Evolutionary conservation across 1,140 invertebrate species (phyloP).

Genomic region (Nylanderia fulva): DNA sequence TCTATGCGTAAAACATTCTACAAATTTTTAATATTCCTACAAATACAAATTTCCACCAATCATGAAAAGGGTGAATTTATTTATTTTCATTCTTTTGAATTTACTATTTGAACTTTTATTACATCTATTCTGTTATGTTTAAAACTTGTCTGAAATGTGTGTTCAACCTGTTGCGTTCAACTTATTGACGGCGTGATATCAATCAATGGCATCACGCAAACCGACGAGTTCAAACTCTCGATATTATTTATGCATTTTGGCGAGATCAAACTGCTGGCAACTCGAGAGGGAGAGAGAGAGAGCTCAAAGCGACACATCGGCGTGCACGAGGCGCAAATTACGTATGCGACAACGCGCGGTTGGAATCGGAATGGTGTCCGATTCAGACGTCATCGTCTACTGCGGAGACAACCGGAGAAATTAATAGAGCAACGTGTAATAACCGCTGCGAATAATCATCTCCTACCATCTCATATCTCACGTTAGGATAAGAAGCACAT

Average conservation of each 20-base stretch:
- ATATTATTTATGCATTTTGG: conserved; percentile 69
- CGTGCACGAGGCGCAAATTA: conserved; percentile 36
- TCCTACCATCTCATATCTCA: background rate
- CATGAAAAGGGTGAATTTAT: background rate
- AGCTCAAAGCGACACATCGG: conserved; percentile 50
- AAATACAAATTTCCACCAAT: background rate
- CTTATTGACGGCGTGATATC: background rate
- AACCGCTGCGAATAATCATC: conserved; percentile 46
- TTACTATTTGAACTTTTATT: background rate
- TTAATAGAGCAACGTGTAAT: conserved; percentile 63
- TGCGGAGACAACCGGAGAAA: conserved; percentile 55
- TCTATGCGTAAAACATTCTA: background rate
- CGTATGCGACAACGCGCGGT: conserved; percentile 50
- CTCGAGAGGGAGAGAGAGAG: conserved; percentile 12
- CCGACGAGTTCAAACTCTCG: conserved; percentile 7
- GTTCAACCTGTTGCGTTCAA: background rate
- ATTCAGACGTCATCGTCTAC: conserved; percentile 59
- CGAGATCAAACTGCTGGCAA: conserved; percentile 15
- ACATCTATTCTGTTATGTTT: background rate
- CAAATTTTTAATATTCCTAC: background rate
- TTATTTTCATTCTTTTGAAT: background rate
- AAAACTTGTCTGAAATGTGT: background rate
- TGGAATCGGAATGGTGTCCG: conserved; percentile 55
- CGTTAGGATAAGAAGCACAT: conserved; percentile 14
- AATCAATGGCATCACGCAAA: conserved; percentile 19